Base-by-base conservation (phyloP, 2,797 vertebrate genomes). In the Sternotherus odoratus region DNA sequence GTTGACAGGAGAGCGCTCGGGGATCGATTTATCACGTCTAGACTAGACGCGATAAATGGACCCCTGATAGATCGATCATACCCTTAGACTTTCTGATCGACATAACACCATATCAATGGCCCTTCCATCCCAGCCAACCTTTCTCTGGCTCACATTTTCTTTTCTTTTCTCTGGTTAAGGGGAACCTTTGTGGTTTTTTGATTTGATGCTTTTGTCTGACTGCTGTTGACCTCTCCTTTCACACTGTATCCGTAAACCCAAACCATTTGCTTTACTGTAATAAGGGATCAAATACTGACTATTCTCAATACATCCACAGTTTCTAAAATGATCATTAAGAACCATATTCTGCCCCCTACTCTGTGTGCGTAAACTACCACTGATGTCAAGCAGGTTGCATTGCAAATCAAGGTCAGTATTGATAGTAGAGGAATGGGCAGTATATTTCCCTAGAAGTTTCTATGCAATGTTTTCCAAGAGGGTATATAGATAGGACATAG, bases 181-280 rank as follows among this genome's bases (percentile, higher is more conserved):
- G 77, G 53, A n/a, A 77, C 16, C 75, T 80, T 82, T 91, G 5
- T 84, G 39, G 15, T 78, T 94, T 95, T 95, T 90, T 57, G 63
- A 2, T 33, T 21, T 6, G 24, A 60, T 87, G 26, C 15, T 77
- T 49, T 82, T 83, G 82, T 77, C 49, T 72, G 74, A 24, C 86
- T 91, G n/a, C 53, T n/a, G 15, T 69, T 57, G 8, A 5, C 2
- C n/a, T 78, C 89, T 83, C 57, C 84, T 90, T 72, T 8, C 77
- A 82, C 12, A 48, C 36, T 83, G 6, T 89, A 79, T 92, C 83
- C 77, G 91, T 91, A 94, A 87, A 77, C 63, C 9, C 36, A 10
- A 9, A 53, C 89, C 78, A 8, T 84, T 94, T 93, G 90, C 92
- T 94, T 91, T 92, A 79, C 82, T 94, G 10, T 84, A 82, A 53